Conservation (phyloP, 23 tunicate genomes). For the Styela clava region DNA sequence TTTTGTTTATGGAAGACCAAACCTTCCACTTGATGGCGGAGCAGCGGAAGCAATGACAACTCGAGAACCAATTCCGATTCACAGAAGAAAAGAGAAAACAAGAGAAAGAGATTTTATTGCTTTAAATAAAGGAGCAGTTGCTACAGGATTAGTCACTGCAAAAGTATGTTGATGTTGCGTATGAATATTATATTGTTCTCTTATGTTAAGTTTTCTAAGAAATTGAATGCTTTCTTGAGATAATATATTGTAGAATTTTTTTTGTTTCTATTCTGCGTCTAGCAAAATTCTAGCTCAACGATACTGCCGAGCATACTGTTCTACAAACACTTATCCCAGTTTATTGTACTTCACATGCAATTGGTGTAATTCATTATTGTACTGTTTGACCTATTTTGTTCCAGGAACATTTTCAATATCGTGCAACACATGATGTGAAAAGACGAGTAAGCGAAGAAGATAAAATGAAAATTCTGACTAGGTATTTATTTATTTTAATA, state of each 20-base stretch:
- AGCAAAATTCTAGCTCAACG: too few species aligned
- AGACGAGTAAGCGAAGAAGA: constrained; percentile 65
- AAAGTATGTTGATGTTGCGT: constrained; percentile 50
- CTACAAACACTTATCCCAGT: too few species aligned
- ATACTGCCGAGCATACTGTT: too few species aligned
- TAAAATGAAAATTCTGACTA: constrained; percentile 70
- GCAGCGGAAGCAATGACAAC: constrained; percentile 95
- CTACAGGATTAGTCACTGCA: constrained; percentile 75
- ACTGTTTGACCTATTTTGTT: too few species aligned
- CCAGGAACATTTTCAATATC: constrained; percentile 75
- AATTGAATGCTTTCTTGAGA: too few species aligned
- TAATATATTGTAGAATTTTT: too few species aligned
- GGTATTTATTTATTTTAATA: neutral
- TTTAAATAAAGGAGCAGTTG: constrained; percentile 73
- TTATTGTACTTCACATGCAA: too few species aligned
- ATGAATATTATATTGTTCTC: too few species aligned
- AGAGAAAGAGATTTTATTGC: constrained; percentile 82
- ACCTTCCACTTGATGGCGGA: constrained; percentile 66
- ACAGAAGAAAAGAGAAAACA: constrained; percentile 58
- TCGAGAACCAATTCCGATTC: constrained; percentile 66
- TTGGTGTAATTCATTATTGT: too few species aligned
- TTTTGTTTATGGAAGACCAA: constrained; percentile 77
- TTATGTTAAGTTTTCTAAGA: too few species aligned
- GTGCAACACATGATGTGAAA: constrained; percentile 84
- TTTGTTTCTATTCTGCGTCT: too few species aligned